A percentile compares a stretch with the other conserved stretches of the same genome.
Conservation (phyloP, 2,113 vertebrate species). For the Orthochromis indermauri region DNA sequence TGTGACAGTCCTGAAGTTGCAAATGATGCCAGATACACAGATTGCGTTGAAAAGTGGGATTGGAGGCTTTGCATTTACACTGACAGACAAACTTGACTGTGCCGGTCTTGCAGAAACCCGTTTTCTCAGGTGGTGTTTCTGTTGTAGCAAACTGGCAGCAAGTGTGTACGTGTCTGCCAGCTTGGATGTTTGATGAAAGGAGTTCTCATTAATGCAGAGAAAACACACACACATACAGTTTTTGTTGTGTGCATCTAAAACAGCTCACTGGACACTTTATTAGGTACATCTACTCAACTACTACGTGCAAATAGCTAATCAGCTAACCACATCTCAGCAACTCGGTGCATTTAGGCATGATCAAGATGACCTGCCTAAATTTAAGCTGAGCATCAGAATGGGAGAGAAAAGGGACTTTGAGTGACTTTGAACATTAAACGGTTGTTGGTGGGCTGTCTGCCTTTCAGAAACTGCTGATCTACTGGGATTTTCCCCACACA, state of each 20-base stretch:
- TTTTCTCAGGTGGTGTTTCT: neutral
- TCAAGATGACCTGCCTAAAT: neutral
- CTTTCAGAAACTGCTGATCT: neutral
- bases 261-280: neutral
- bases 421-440: neutral
- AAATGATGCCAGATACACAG: neutral
- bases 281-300: neutral
- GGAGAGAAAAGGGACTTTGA: neutral
- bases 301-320: neutral
- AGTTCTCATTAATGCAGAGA: neutral
- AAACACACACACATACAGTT: neutral
- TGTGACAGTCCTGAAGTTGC: neutral
- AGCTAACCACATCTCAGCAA: neutral
- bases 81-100: neutral
- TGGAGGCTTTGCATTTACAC: neutral
- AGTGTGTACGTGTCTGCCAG: neutral
- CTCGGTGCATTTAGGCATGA: neutral
- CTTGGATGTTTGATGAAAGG: neutral
- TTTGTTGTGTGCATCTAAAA: neutral
- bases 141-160: neutral
- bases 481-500: neutral
- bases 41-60: neutral
- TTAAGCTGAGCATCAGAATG: neutral
- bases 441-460: neutral
- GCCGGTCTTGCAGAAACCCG: fast-evolving